These are phyloP conservation scores for Lithophane socia DNA, from an alignment of 2,888 invertebrate genomes.

Conservation along the genomic window DNA sequence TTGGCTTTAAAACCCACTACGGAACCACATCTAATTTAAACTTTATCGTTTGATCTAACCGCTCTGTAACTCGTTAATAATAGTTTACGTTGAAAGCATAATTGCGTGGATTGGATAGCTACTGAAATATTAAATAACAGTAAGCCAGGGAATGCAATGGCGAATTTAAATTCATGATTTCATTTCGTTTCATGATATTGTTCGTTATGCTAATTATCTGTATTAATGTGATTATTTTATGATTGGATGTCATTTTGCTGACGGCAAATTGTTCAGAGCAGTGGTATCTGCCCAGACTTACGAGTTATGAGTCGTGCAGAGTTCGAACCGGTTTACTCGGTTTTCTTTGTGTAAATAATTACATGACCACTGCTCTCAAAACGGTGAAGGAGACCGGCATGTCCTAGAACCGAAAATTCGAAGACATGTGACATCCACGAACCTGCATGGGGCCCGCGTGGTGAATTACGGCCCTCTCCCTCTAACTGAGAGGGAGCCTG, in stretches of 20 bases:
- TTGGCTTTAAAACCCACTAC: constrained; percentile 12
- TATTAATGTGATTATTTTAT: neutral
- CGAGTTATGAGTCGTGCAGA: neutral
- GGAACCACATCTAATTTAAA: constrained; percentile 39
- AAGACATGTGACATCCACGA: no score
- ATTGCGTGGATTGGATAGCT: constrained; percentile 12
- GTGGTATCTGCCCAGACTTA: neutral
- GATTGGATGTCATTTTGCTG: neutral
- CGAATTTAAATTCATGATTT: constrained; percentile 27
- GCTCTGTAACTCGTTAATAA: constrained; percentile 28
- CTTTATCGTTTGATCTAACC: constrained; percentile 38
- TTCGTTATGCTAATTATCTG: constrained; percentile 6
- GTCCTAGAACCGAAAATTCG: no score
- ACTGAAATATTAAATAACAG: constrained; percentile 37
- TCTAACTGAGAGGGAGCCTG: no score
- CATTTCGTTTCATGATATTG: neutral
- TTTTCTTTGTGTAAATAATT: no score
- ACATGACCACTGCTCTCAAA: no score
- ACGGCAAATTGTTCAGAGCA: neutral
- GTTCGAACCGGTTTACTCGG: no score
- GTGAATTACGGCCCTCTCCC: no score
- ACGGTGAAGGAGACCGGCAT: no score
- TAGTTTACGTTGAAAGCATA: constrained; percentile 43
- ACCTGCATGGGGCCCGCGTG: no score
- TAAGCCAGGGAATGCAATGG: neutral